These are phyloP conservation scores for Hippolais icterina DNA, from an alignment of 2,113 vertebrate genomes.

Conservation along the genomic window DNA sequence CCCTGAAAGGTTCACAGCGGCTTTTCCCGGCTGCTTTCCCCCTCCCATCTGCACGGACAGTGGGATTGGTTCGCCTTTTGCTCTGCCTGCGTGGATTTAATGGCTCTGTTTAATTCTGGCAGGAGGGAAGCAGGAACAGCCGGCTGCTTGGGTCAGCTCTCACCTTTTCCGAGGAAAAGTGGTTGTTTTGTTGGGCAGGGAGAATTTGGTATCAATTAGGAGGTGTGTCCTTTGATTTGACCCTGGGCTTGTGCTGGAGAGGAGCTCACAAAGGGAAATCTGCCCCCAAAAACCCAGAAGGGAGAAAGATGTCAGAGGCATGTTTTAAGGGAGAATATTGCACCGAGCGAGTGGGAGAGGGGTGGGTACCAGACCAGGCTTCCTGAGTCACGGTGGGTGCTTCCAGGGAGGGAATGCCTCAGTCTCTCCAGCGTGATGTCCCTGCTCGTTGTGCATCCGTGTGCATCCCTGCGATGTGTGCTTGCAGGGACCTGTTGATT, in stretches of 20 bases:
- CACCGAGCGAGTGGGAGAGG: not conserved
- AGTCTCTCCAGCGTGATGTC: not conserved
- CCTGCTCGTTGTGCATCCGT: not conserved
- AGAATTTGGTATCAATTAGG: not conserved
- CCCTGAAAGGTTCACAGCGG: not conserved
- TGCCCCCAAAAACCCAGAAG: not conserved
- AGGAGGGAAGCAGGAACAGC: not conserved
- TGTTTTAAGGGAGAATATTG: not conserved
- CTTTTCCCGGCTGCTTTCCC: not conserved
- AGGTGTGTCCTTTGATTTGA: not conserved
- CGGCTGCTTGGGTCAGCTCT: not conserved
- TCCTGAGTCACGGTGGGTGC: not conserved
- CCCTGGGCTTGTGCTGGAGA: not conserved
- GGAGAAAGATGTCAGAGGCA: not conserved
- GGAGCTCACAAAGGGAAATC: not conserved
- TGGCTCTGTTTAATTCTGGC: not conserved
- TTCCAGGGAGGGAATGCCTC: not conserved
- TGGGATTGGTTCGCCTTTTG: not conserved
- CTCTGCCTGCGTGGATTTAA: not conserved
- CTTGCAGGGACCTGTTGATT: slow-evolving; percentile 31
- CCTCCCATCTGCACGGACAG: fast-evolving
- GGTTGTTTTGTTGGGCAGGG: not conserved
- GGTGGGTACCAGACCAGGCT: not conserved
- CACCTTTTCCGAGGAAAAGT: not conserved
- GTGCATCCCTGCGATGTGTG: not conserved